Conservation (phyloP, 2,113 vertebrate species). For the Suricata suricatta region DNA sequence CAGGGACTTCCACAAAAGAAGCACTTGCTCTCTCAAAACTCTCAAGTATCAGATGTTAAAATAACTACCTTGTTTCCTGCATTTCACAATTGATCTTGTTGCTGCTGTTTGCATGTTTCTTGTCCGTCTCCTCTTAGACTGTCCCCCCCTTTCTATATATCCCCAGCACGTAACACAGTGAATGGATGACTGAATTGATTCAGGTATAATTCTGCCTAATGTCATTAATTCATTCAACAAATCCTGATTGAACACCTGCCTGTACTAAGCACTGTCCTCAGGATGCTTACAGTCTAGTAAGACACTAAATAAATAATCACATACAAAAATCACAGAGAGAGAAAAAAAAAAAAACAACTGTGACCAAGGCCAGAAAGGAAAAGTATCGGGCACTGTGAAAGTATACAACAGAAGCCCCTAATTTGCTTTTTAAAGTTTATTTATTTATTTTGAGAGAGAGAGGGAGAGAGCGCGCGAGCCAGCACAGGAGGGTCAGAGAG, state of each 20-base stretch:
- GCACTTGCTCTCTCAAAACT: background rate
- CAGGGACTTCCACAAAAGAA: background rate
- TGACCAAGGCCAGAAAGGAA: background rate
- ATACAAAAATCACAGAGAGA: background rate
- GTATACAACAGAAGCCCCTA: background rate
- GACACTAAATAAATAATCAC: background rate
- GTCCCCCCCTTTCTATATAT: background rate
- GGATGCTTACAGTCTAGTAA: background rate
- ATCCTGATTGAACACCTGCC: background rate
- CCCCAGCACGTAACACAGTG: background rate
- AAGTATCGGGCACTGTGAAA: background rate
- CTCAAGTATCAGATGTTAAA: background rate
- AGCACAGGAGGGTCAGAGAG: no score
- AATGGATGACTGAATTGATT: background rate
- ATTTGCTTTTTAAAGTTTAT: background rate
- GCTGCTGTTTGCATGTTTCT: background rate
- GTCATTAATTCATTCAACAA: background rate
- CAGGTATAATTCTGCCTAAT: background rate
- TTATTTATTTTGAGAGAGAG: no score
- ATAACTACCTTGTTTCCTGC: background rate
- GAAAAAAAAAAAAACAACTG: background rate
- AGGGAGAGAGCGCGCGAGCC: no score
- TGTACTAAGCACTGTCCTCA: background rate
- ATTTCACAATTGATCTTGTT: background rate
- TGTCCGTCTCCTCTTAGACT: background rate